Conservation (phyloP, 2,888 invertebrate species). For the Metellina segmentata region DNA sequence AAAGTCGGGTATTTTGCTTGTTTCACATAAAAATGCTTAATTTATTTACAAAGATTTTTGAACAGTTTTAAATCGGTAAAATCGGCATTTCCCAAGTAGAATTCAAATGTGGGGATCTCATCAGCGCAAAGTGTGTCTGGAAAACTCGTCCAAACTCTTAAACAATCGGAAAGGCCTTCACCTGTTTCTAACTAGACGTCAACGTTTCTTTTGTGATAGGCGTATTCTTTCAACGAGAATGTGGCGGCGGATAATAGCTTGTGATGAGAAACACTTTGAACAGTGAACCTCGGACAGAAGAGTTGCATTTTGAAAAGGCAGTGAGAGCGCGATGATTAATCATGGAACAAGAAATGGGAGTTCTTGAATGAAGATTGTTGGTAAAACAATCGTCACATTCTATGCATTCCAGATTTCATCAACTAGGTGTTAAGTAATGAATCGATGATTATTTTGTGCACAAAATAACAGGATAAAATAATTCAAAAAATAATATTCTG, state of each 20-base stretch:
- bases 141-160: neutral
- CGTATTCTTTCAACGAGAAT: neutral
- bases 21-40: no score
- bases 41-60: no score
- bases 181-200: neutral
- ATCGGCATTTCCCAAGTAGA: no score
- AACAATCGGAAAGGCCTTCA: neutral
- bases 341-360: neutral
- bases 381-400: neutral
- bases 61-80: no score
- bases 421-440: neutral
- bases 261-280: neutral
- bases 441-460: neutral
- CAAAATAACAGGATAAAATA: neutral
- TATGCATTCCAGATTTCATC: neutral
- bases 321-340: neutral
- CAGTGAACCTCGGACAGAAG: neutral
- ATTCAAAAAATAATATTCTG: no score
- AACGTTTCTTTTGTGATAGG: neutral
- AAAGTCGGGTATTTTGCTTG: no score
- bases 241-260: neutral
- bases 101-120: no score
- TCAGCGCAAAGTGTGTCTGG: no score
- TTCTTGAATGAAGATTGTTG: neutral
- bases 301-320: neutral